Percentiles rank a stretch among this genome's conserved stretches.
These are phyloP conservation scores for Oceanites oceanicus DNA, from an alignment of 2,113 vertebrate species.

Conservation along the genomic window DNA sequence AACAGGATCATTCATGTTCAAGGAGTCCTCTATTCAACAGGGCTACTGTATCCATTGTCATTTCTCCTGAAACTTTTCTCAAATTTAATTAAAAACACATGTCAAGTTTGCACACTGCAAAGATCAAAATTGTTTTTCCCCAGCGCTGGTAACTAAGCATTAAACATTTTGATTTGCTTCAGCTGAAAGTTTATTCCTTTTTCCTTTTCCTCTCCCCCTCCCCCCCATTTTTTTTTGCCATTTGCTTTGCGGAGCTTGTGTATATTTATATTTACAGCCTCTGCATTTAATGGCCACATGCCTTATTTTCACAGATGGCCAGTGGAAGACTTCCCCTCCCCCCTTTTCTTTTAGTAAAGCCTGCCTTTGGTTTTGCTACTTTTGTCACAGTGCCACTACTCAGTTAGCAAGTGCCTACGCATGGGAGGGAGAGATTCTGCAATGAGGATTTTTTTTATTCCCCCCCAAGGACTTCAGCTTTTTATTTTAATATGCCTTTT, in stretches of 20 bases:
- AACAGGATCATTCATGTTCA: slow-evolving; percentile 20
- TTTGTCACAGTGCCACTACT: slow-evolving; percentile 79
- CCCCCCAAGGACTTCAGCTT: slow-evolving; percentile 7
- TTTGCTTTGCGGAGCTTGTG: slow-evolving; percentile 78
- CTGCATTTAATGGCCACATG: slow-evolving; percentile 82
- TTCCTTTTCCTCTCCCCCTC: not conserved
- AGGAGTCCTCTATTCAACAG: not conserved
- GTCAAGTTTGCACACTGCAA: slow-evolving; percentile 56
- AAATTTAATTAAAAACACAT: slow-evolving; percentile 61
- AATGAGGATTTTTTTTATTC: slow-evolving; percentile 53
- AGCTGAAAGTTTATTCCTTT: slow-evolving; percentile 66
- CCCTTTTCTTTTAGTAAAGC: slow-evolving; percentile 59
- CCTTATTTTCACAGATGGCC: slow-evolving; percentile 85
- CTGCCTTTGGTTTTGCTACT: slow-evolving; percentile 74
- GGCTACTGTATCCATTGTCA: not conserved
- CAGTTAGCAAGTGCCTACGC: slow-evolving; percentile 78
- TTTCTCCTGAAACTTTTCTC: slow-evolving; percentile 35
- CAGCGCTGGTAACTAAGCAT: slow-evolving; percentile 57
- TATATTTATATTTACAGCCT: slow-evolving; percentile 84
- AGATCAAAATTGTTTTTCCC: slow-evolving; percentile 65
- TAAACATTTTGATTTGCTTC: slow-evolving; percentile 75
- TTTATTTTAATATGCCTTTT: slow-evolving; percentile 41
- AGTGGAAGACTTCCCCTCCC: slow-evolving; percentile 75
- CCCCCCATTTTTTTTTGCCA: not conserved
- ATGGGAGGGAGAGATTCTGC: slow-evolving; percentile 70